Base-by-base conservation (phyloP, 2,888 invertebrate genomes). In the Ormyrus pomaceus region DNA sequence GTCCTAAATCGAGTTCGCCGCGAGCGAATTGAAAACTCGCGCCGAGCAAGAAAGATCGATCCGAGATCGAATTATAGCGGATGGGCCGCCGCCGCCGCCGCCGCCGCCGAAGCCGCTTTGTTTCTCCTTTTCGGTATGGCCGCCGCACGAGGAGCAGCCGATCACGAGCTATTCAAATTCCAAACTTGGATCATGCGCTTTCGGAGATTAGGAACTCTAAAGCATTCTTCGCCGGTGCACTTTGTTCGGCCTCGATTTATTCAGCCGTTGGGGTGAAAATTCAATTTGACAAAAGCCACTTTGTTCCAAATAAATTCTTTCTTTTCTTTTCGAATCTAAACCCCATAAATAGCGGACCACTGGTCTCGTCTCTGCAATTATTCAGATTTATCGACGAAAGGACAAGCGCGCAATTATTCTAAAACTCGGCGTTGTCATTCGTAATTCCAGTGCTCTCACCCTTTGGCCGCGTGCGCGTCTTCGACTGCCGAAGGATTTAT, bases 21-120 rank as follows among this genome's bases (percentile, higher is more conserved):
- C 53, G 66, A 51, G 61, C 68, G 69, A 61, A 73, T 79, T 79
- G 78, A 79, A 79, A 73, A 79, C 34, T 66, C 55, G 59, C 51
- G 58, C 56, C 13, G 69, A 48, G 51, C 11, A 10, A 51, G 55
- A 65, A 53, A 58, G 71, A 61, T 71, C 71, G 59, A 71, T 65
- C 48, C 13, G 58, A 45, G 58, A 69, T 77, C 58, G 72, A 65
- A 59, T 66, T 66, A 65, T 66, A 59, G 66, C 34, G 61, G 19
- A 61, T 45, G 48, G 34, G 34, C 8, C 34, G 48, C 8, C 9
- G 56, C 34, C 34, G 34, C 34, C 50, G 34, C 8, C 34, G 46
- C 8, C 8, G 55, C 34, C 50, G 34, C 8, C 34, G 46, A n/a
- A n/a, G 55, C 19, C 19, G 34, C 34, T 34, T 34, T 34, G 34